Percentiles rank a stretch among this genome's conserved stretches.
Conservation (phyloP, 2,113 vertebrate genomes). For the Maccullochella peelii region DNA sequence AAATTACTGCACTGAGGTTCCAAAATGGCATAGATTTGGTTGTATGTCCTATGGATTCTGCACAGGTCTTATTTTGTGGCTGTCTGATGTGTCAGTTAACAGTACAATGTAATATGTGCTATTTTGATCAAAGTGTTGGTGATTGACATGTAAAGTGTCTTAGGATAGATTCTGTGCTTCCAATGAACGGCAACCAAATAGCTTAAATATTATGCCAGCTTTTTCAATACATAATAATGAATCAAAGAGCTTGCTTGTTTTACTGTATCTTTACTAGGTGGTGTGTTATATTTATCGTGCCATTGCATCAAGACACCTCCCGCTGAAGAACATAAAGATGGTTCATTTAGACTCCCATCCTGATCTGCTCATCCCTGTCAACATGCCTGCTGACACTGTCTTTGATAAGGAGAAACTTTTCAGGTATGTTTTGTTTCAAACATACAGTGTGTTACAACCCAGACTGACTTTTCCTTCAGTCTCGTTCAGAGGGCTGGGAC, state of each 20-base stretch:
- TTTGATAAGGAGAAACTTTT: slow-evolving; percentile 95
- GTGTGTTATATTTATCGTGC: slow-evolving; percentile 94
- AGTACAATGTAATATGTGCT: too few species aligned
- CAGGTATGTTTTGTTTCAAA: slow-evolving; percentile 80
- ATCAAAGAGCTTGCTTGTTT: not conserved
- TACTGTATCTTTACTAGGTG: slow-evolving; percentile 81
- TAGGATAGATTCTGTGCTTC: not conserved
- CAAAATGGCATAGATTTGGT: too few species aligned
- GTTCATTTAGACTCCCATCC: slow-evolving; percentile 97
- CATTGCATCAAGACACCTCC: slow-evolving; percentile 94
- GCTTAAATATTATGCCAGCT: not conserved
- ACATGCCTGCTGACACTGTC: slow-evolving; percentile 94
- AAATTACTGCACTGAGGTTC: too few species aligned
- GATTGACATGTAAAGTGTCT: too few species aligned
- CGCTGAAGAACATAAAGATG: slow-evolving; percentile 88
- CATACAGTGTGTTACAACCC: not conserved
- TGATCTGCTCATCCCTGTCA: slow-evolving; percentile 96
- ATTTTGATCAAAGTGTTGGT: too few species aligned
- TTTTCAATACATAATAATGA: too few species aligned
- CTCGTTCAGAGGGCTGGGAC: not conserved
- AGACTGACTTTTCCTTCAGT: not conserved
- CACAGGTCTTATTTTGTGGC: too few species aligned
- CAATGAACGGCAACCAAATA: not conserved
- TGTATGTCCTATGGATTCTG: too few species aligned
- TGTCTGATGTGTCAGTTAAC: too few species aligned